Evolutionary conservation across 92 coral and sea anemone species (phyloP).

Genomic region (Paramuricea clavata): DNA sequence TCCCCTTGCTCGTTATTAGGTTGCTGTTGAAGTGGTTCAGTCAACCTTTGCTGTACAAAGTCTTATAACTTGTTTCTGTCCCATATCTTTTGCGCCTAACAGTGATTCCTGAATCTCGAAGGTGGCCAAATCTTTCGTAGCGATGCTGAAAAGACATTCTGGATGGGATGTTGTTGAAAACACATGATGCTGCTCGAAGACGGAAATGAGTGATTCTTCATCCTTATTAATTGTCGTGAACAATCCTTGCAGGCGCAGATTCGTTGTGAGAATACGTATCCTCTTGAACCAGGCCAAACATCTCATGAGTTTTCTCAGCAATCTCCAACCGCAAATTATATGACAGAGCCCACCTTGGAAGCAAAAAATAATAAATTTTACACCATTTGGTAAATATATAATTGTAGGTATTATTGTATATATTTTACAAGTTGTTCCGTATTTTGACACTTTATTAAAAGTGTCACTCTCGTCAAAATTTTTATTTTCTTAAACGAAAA

Average conservation of each 20-base stretch:
- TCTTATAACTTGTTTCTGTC: constrained; percentile 63
- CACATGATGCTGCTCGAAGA: constrained; percentile 58
- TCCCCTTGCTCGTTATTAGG: no score
- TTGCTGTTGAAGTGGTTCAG: no score
- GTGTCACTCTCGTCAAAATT: no score
- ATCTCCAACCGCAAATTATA: constrained; percentile 70
- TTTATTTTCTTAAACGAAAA: no score
- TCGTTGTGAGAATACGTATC: constrained; percentile 71
- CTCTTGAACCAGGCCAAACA: constrained; percentile 74
- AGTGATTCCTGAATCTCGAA: constrained; percentile 67
- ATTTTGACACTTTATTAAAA: no score
- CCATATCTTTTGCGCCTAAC: constrained; percentile 61
- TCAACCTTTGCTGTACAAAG: constrained; percentile 68
- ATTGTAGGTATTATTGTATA: not conserved
- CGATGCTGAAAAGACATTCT: constrained; percentile 73
- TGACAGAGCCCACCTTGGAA: constrained; percentile 51
- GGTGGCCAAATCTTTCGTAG: constrained; percentile 77
- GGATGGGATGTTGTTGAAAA: constrained; percentile 70
- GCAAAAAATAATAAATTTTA: no score
- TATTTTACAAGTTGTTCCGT: not conserved
- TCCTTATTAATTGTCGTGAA: constrained; percentile 68
- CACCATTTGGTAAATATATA: not conserved
- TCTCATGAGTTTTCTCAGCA: constrained; percentile 58
- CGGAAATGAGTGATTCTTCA: constrained; percentile 60
- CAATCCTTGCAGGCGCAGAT: constrained; percentile 65